Conservation (phyloP, 1,140 invertebrate species). For the Drosophila sulfurigaster region DNA sequence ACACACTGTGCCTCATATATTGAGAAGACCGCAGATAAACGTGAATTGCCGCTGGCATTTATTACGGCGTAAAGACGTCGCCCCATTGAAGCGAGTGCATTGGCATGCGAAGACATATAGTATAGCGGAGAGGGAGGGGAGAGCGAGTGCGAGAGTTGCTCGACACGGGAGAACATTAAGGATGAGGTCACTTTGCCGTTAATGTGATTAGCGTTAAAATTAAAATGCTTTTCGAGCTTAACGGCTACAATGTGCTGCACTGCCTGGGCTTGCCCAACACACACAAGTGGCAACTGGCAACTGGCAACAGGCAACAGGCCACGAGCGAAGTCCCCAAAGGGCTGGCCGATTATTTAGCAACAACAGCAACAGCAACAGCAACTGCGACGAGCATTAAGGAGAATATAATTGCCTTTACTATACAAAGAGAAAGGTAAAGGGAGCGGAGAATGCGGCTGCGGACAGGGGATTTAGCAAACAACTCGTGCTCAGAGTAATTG, state of each 20-base stretch:
- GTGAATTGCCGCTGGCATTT: constrained; percentile 1
- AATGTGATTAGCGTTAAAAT: constrained; percentile 42
- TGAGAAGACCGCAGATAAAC: constrained; percentile 1
- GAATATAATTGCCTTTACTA: neutral
- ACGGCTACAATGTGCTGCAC: neutral
- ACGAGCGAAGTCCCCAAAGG: neutral
- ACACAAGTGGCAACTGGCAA: neutral
- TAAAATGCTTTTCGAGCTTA: constrained; percentile 28
- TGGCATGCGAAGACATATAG: neutral
- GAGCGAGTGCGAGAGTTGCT: no score
- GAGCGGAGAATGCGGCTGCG: neutral
- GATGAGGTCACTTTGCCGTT: constrained; percentile 30
- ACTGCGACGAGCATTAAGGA: neutral
- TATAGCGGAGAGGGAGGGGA: neutral
- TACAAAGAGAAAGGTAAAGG: neutral
- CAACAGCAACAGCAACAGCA: neutral
- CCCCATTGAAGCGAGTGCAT: neutral
- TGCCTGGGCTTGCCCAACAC: neutral
- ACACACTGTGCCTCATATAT: neutral
- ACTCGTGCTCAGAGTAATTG: constrained; percentile 26
- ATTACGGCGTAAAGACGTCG: neutral
- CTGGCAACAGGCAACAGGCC: neutral
- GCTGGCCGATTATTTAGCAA: constrained; percentile 5
- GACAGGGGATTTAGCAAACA: neutral
- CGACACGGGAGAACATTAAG: neutral